phyloP scores from a whole-genome alignment of 92 coral and sea anemone genomes.

The Palythoa grandis region DNA sequence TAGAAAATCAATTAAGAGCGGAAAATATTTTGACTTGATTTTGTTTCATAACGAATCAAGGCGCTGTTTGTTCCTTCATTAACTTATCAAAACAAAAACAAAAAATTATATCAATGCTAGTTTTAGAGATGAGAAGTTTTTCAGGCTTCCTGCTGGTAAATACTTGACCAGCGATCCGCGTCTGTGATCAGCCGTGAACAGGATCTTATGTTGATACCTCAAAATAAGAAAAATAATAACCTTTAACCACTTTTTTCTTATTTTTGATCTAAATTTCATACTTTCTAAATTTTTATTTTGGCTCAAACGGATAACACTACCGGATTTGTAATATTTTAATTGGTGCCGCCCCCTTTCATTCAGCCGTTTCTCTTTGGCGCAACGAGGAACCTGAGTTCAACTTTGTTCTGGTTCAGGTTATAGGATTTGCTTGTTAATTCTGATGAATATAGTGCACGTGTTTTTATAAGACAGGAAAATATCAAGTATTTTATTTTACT shows the following conservation, averaged over 20 bases:
- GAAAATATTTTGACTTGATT: constrained; percentile 26
- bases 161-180: constrained; percentile 3
- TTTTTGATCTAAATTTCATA: background rate
- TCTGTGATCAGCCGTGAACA: background rate
- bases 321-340: background rate
- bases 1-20: constrained; percentile 70
- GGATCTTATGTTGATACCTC: background rate
- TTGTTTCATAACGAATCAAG: constrained; percentile 19
- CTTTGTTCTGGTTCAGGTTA: background rate
- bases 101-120: constrained; percentile 4
- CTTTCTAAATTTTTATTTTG: background rate
- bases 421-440: background rate
- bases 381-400: background rate
- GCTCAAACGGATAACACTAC: background rate
- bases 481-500: no score
- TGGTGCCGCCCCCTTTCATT: background rate
- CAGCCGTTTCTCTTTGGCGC: background rate
- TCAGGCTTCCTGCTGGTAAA: background rate
- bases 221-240: background rate
- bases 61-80: background rate
- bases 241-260: background rate
- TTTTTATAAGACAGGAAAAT: no score
- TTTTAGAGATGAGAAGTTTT: background rate
- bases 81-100: constrained; percentile 5
- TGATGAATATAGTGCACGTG: no score